These are phyloP conservation scores for Macropodus opercularis DNA, from an alignment of 2,797 vertebrate genomes.

Conservation along the genomic window DNA sequence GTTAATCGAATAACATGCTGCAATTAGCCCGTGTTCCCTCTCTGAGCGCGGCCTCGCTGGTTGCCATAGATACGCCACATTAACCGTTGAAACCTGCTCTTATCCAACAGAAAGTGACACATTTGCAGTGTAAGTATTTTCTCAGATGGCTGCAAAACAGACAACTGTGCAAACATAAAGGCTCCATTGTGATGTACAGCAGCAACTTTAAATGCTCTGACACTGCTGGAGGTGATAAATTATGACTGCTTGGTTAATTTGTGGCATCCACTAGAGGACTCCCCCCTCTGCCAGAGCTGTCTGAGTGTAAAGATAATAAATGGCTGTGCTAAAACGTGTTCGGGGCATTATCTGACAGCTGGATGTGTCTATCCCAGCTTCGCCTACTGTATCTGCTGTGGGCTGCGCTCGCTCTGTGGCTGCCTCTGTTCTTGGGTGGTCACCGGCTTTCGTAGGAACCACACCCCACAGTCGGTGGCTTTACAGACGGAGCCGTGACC, in stretches of 20 bases:
- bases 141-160: slow-evolving; percentile 13
- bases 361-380: slow-evolving; percentile 45
- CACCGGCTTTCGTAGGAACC: slow-evolving; percentile 72
- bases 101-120: slow-evolving; percentile 21
- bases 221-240: slow-evolving; percentile 13
- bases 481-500: slow-evolving; percentile 65
- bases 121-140: slow-evolving; percentile 24
- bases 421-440: slow-evolving; percentile 70
- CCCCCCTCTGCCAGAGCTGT: slow-evolving; percentile 8
- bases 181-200: background rate
- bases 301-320: slow-evolving; percentile 43
- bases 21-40: slow-evolving; percentile 41
- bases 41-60: slow-evolving; percentile 19
- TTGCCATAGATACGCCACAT: slow-evolving; percentile 58
- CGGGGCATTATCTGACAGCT: slow-evolving; percentile 28
- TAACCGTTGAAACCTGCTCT: slow-evolving; percentile 16
- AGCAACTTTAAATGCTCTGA: background rate
- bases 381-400: slow-evolving; percentile 33
- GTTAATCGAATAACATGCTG: slow-evolving; percentile 48
- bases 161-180: slow-evolving; percentile 27
- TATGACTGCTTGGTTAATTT: slow-evolving; percentile 8
- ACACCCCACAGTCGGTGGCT: slow-evolving; percentile 76
- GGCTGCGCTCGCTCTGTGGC: slow-evolving; percentile 28
- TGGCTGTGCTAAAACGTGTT: slow-evolving; percentile 5
- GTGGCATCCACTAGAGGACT: slow-evolving; percentile 14